Base-by-base conservation (phyloP, 2,797 vertebrate genomes). In the Malurus leucopterus region DNA sequence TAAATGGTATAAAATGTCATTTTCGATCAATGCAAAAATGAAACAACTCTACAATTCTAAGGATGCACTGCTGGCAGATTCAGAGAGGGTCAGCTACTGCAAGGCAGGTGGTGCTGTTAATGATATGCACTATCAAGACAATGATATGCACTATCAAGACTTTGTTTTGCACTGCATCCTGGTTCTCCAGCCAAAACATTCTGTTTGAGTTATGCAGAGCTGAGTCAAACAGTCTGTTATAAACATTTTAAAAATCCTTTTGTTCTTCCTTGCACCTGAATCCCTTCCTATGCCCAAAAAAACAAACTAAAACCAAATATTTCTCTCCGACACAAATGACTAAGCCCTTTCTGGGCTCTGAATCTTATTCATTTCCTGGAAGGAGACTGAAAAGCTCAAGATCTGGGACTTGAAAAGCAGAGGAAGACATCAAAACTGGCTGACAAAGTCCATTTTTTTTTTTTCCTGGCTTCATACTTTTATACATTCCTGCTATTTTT, bases 231-330 rank as follows among this genome's bases (percentile, higher is more conserved):
- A n/a, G 43, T 71, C 93, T 86, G 76, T 49, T 95, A 92, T 67
- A 91, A 89, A 84, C 76, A 89, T 94, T 91, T 71, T 73, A 91
- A 75, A 93, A 93, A 86, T 82, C 58, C 76, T 87, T 94, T 91
- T 83, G 79, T 94, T 95, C 83, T 92, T 81, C 63, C 50, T 86
- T 81, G 85, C 86, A 95, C 91, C 86, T 90, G 91, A 95, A 95
- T 80, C 81, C 50, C 64, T 85, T 90, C 55, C 53, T 91, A 49
- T 59, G n/a, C 72, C 55, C 43, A 95, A 90, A 91, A 88, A 77
- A 91, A 84, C 49, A 80, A 88, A 83, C 70, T 64, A 91, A 88
- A 94, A 78, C 30, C 70, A 95, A 86, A 38, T 86, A 91, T 82
- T 94, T 86, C 64, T 84, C 79, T 89, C 68, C 73, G 71, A 90